These are phyloP conservation scores for Neogobius melanostomus DNA, from an alignment of 2,113 vertebrate species.

Conservation along the genomic window DNA sequence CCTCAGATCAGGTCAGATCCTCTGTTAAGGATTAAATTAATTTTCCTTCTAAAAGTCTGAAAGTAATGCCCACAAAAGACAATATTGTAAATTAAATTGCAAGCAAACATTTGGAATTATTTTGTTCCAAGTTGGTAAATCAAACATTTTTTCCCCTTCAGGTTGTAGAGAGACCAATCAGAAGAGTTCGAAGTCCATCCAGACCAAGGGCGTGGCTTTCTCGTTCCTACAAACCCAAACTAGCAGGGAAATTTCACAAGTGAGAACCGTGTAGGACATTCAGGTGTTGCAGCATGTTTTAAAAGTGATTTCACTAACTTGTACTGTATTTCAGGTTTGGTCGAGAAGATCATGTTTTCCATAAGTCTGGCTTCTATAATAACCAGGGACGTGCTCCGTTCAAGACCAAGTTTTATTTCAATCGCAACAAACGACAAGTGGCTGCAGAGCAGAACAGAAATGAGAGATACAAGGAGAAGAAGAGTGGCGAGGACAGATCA, in stretches of 20 bases:
- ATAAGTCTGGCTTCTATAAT: conserved; percentile 40
- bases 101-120: no score
- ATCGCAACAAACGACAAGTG: conserved; percentile 32
- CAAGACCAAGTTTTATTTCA: neutral
- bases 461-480: conserved; percentile 21
- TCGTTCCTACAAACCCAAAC: conserved; percentile 47
- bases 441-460: conserved; percentile 11
- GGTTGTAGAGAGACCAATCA: conserved; percentile 49
- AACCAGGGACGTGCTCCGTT: conserved; percentile 40
- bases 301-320: neutral
- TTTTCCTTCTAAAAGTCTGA: no score
- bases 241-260: conserved; percentile 40
- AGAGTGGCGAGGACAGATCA: conserved; percentile 16
- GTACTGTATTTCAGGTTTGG: conserved; percentile 39
- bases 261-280: conserved; percentile 24
- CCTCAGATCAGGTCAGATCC: conserved; percentile 23
- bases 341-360: conserved; percentile 47
- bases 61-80: no score
- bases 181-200: conserved; percentile 57
- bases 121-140: no score
- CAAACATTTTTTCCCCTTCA: conserved; percentile 10
- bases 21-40: neutral
- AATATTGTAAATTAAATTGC: no score
- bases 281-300: neutral
- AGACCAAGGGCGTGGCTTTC: conserved; percentile 34